Conservation (phyloP, 1,140 invertebrate genomes). For the Solen grandis region DNA sequence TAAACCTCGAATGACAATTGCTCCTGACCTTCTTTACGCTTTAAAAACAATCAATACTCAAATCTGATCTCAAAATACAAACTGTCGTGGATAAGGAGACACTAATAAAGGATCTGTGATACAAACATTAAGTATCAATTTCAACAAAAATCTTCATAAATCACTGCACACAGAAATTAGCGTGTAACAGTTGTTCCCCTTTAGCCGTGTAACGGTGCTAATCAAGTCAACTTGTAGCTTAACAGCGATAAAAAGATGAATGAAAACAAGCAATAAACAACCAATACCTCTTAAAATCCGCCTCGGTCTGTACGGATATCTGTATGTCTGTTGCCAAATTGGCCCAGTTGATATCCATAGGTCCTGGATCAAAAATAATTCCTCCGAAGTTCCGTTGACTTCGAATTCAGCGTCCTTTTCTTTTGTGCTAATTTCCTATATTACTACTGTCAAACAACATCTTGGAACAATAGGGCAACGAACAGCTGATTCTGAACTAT, state of each 20-base stretch:
- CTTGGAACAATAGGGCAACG: background rate
- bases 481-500: background rate
- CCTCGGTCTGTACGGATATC: constrained; percentile 50
- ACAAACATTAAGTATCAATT: background rate
- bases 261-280: background rate
- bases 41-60: background rate
- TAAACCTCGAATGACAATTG: too few relatives aligned
- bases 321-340: constrained; percentile 55
- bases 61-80: background rate
- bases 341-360: constrained; percentile 56
- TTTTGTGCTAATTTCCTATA: background rate
- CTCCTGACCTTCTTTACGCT: too few relatives aligned
- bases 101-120: background rate
- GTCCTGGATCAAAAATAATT: constrained; percentile 7
- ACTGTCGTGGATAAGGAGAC: background rate
- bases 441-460: background rate
- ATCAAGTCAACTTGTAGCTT: background rate
- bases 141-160: background rate
- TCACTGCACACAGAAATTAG: background rate
- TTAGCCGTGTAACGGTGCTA: constrained; percentile 7
- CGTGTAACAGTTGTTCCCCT: constrained; percentile 42
- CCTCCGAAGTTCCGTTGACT: background rate
- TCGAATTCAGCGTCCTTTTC: background rate
- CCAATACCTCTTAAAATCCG: constrained; percentile 48
- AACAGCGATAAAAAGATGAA: background rate